phyloP scores from a whole-genome alignment of 1,140 invertebrate genomes.

The Euschistus heros region DNA sequence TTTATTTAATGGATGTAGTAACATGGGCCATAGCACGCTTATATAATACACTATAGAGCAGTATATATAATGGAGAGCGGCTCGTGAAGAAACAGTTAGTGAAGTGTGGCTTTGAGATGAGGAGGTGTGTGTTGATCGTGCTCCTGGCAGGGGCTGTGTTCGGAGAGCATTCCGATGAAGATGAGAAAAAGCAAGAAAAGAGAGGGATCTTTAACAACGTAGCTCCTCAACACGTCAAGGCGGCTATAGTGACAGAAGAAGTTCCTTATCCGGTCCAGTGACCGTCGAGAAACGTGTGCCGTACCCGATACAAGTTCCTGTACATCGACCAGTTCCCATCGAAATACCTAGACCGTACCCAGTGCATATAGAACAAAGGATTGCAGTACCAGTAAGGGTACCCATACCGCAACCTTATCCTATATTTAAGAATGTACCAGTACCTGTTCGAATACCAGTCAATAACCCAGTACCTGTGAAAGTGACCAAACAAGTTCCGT shows the following conservation, averaged over 20 bases:
- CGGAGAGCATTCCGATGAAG: conserved; percentile 61
- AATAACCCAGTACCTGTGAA: conserved; percentile 15
- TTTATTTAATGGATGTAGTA: too few relatives aligned
- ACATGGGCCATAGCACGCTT: too few relatives aligned
- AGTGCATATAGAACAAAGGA: conserved; percentile 28
- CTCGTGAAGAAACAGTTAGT: background rate
- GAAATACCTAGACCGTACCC: conserved; percentile 30
- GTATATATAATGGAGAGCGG: background rate
- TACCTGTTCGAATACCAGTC: conserved; percentile 18
- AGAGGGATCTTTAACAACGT: background rate
- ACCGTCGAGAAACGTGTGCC: conserved; percentile 30
- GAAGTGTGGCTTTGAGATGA: background rate
- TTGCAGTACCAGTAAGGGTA: conserved; percentile 41
- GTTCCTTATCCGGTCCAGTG: conserved; percentile 60
- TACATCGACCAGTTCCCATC: conserved; percentile 29
- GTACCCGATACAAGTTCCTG: conserved; percentile 28
- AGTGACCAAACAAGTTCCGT: conserved; percentile 11
- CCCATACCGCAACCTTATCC: conserved; percentile 52
- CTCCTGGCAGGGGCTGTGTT: background rate
- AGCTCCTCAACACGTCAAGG: background rate
- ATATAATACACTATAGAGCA: background rate
- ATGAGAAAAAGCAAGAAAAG: conserved; percentile 44
- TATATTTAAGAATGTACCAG: conserved; percentile 41
- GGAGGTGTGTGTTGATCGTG: background rate
- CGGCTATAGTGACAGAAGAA: conserved; percentile 38